Conservation (phyloP, 2,888 invertebrate species). For the Gonocerus acuteangulatus region DNA sequence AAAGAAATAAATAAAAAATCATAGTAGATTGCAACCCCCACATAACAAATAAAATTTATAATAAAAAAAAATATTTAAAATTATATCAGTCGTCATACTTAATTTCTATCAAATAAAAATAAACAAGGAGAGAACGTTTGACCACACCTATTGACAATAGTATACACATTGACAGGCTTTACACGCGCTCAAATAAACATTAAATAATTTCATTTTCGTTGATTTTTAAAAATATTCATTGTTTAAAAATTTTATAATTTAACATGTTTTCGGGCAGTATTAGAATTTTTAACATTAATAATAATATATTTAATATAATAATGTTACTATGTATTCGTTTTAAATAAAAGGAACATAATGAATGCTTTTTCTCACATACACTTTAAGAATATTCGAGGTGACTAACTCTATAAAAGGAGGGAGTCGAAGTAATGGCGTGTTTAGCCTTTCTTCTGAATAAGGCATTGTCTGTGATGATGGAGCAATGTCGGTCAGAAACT, state of each 20-base stretch:
- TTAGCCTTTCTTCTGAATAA: constrained; percentile 3
- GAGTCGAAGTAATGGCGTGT: constrained; percentile 11
- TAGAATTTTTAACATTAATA: constrained; percentile 24
- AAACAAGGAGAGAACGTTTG: constrained; percentile 19
- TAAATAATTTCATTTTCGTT: constrained; percentile 34
- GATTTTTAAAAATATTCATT: constrained; percentile 34
- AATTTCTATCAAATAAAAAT: constrained; percentile 29
- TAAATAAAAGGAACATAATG: background rate
- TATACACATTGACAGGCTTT: constrained; percentile 20
- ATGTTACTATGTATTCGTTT: background rate
- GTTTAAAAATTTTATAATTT: constrained; percentile 37
- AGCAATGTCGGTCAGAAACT: constrained; percentile 12
- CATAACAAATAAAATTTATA: constrained; percentile 34
- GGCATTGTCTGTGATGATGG: background rate
- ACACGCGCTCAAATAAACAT: constrained; percentile 28
- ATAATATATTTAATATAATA: constrained; percentile 25
- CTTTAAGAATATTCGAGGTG: constrained; percentile 33
- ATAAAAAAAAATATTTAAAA: constrained; percentile 35
- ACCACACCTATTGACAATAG: constrained; percentile 24
- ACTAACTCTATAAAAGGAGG: constrained; percentile 30
- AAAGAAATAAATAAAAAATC: constrained; percentile 15
- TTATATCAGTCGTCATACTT: constrained; percentile 34
- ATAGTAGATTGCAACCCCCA: constrained; percentile 34
- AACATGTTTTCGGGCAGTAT: constrained; percentile 21
- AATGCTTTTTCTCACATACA: constrained; percentile 32